phyloP scores from a whole-genome alignment of 2,113 vertebrate species.

The Hepsetus odoe region DNA sequence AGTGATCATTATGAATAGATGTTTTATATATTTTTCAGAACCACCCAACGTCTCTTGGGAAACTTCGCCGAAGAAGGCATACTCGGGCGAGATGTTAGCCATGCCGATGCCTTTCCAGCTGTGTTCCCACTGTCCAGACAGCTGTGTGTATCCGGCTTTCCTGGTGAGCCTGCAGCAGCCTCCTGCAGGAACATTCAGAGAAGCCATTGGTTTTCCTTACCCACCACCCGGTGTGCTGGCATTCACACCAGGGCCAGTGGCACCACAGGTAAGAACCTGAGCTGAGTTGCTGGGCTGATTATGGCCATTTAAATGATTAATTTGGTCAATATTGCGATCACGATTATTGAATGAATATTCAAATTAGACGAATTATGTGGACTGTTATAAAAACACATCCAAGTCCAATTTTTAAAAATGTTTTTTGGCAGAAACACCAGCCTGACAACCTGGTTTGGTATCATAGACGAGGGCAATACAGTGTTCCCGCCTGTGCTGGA shows the following conservation, averaged over 20 bases:
- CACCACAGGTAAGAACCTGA: conserved; percentile 43
- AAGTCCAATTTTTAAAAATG: too few relatives aligned
- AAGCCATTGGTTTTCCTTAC: conserved; percentile 27
- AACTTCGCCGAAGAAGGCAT: background rate
- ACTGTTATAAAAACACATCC: too few relatives aligned
- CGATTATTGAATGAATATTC: too few relatives aligned
- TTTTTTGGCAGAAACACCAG: too few relatives aligned
- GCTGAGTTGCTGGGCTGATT: background rate
- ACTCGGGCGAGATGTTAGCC: conserved; percentile 4
- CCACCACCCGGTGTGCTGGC: conserved; percentile 2
- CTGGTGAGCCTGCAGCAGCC: conserved; percentile 39
- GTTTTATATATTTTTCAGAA: conserved; percentile 46
- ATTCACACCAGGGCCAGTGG: conserved; percentile 22
- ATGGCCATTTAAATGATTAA: too few relatives aligned
- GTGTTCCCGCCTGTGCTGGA: too few relatives aligned
- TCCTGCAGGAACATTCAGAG: conserved; percentile 14
- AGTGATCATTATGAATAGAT: background rate
- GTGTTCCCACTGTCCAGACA: background rate
- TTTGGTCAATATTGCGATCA: too few relatives aligned
- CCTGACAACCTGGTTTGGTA: too few relatives aligned
- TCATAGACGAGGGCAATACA: too few relatives aligned
- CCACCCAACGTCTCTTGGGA: background rate
- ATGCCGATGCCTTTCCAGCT: conserved; percentile 44
- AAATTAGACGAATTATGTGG: too few relatives aligned
- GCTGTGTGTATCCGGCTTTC: conserved; percentile 37